Conservation (phyloP, 2,797 vertebrate genomes). For the Lagodon rhomboides region DNA sequence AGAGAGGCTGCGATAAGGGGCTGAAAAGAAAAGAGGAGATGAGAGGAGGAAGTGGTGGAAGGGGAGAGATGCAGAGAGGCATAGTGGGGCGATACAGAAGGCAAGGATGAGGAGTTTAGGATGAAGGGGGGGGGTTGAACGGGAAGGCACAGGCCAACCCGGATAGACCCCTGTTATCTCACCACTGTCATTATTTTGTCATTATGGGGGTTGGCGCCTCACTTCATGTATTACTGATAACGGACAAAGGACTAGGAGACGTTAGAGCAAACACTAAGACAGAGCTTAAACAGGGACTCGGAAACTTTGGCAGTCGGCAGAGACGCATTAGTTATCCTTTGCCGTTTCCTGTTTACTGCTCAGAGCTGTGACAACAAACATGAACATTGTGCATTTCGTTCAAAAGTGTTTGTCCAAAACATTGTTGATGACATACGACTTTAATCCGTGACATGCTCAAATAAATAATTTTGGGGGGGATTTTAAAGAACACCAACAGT, state of each 20-base stretch:
- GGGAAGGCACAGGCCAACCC: slow-evolving; percentile 59
- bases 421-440: neutral
- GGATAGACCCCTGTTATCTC: slow-evolving; percentile 74
- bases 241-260: slow-evolving; percentile 74
- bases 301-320: slow-evolving; percentile 53
- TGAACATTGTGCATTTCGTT: slow-evolving; percentile 31
- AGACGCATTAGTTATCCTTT: slow-evolving; percentile 39
- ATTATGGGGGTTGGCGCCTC: slow-evolving; percentile 76
- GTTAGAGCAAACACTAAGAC: slow-evolving; percentile 65
- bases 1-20: slow-evolving; percentile 56
- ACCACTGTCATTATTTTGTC: slow-evolving; percentile 83
- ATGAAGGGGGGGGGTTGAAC: slow-evolving; percentile 44
- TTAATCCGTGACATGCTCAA: slow-evolving; percentile 11
- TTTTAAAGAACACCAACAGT: neutral
- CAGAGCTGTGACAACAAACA: slow-evolving; percentile 29
- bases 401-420: slow-evolving; percentile 27
- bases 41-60: slow-evolving; percentile 43
- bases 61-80: slow-evolving; percentile 48
- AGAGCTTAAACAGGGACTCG: slow-evolving; percentile 54
- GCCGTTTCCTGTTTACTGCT: slow-evolving; percentile 33
- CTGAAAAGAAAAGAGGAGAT: slow-evolving; percentile 49
- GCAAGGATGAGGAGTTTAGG: slow-evolving; percentile 56
- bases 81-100: slow-evolving; percentile 54
- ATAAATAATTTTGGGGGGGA: slow-evolving; percentile 9
- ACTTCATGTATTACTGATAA: slow-evolving; percentile 80